A percentile compares a stretch with the other conserved stretches of the same genome.
phyloP scores from a whole-genome alignment of 1,140 invertebrate genomes.

The honey bee (Apis mellifera) region Amel_HAv3.1 CM009935.2:210501-211000 shows the following conservation, averaged over 20 bases:
- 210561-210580: conserved; percentile 70
- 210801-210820: not conserved
- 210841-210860: conserved; percentile 16
- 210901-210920: not conserved
- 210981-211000: not conserved
- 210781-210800: conserved; percentile 16
- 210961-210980: not conserved
- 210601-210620: conserved; percentile 69
- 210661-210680: conserved; percentile 26
- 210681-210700: conserved; percentile 12
- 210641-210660: conserved; percentile 5
- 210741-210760: conserved; percentile 9
- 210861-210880: not conserved
- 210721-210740: conserved; percentile 1
- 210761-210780: conserved; percentile 24
- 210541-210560: conserved; percentile 75
- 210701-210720: not conserved
- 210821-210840: not conserved
- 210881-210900: not conserved
- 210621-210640: conserved; percentile 68
- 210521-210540: conserved; percentile 74
- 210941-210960: not conserved
- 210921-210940: not conserved
- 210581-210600: conserved; percentile 65
- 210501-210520: conserved; percentile 79